Conservation (phyloP, 2,797 vertebrate species). For the Valencia hispanica region DNA sequence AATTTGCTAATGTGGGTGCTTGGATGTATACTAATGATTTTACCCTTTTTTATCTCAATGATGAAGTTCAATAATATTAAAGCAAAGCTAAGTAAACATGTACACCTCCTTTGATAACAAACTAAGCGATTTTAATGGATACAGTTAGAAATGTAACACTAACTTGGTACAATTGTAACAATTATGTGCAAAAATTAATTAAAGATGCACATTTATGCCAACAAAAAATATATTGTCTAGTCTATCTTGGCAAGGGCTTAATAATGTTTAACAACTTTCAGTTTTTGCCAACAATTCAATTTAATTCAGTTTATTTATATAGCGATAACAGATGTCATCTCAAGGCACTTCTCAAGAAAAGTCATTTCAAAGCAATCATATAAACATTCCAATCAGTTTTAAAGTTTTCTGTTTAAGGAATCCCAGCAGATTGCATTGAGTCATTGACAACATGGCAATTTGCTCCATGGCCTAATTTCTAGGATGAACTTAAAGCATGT, state of each 20-base stretch:
- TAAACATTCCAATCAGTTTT: no score
- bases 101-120: neutral
- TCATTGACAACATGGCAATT: slow-evolving; percentile 51
- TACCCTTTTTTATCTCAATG: neutral
- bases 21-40: slow-evolving; percentile 4
- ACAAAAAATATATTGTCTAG: neutral
- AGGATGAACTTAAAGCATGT: slow-evolving; percentile 14
- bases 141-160: neutral
- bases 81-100: neutral
- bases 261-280: slow-evolving; percentile 30
- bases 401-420: no score
- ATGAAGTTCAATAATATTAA: neutral
- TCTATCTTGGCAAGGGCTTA: slow-evolving; percentile 45
- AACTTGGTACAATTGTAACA: neutral
- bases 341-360: no score
- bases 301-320: no score
- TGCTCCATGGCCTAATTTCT: slow-evolving; percentile 28
- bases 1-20: slow-evolving; percentile 23
- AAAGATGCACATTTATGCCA: slow-evolving; percentile 22
- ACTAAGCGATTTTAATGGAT: neutral
- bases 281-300: slow-evolving; percentile 54
- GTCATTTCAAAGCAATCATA: no score
- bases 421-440: no score
- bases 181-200: slow-evolving; percentile 33
- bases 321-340: no score